Base-by-base conservation (phyloP, 1,140 invertebrate genomes). In the Bombus soroeensis region DNA sequence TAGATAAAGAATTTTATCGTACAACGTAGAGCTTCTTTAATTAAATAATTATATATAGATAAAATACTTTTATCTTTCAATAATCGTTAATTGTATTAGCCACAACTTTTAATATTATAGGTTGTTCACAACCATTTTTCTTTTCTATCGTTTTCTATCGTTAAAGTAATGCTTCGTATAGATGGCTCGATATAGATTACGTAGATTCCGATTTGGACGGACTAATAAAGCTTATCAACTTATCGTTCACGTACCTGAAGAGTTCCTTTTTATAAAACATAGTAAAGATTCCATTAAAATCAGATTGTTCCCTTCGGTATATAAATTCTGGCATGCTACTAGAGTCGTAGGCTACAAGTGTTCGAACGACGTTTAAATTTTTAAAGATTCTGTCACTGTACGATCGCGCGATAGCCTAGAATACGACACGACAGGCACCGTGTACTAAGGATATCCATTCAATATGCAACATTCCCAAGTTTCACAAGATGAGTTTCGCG, bases 401-500 rank as follows among this genome's bases (percentile, higher is more conserved):
- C 62, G 62, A 75, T 8, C 47, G 22, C 12, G n/a, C 53, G 41
- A 68, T 22, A 34, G 15, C 34, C 15, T 32, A 9, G 13, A 57
- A 74, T 41, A 13, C 43, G 70, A 75, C 70, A 10, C 47, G 43
- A 57, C 43, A 41, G 32, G 12, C 32, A 73, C 47, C 85, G 75
- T 41, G 37, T 4, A 47, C 59, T 43, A 64, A 34, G 34, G 59
- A 74, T 70, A 53, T 34, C n/a, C 18, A 9, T 47, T 62, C 34
- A 13, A 25, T 43, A 34, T 57, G 43, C 32, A 43, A 39, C 43
- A 71, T 59, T 57, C n/a, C 28, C 32, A 18, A 81, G 77, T 81
- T 71, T 15, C 22, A 1, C 34, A 9, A 86, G 77, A 86, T 32
- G 72, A 32, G 62, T 83, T 83, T 37, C 34, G 47, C 37, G 32